Evolutionary conservation across 1,140 invertebrate genomes (phyloP).

Genomic region (Babylonia areolata): DNA sequence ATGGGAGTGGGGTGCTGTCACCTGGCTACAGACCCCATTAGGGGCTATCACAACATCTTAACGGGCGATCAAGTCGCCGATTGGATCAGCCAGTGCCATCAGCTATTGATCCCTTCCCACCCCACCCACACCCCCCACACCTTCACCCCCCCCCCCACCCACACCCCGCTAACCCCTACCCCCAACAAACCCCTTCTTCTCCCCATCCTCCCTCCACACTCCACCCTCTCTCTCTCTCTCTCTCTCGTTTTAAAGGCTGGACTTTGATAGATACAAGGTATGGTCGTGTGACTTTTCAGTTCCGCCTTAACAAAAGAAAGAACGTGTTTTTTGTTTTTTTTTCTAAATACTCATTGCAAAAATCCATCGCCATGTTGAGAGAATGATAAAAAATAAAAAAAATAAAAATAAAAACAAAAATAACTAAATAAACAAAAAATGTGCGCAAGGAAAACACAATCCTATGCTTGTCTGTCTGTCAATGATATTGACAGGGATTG

Average conservation of each 20-base stretch:
- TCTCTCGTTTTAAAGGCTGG: no score
- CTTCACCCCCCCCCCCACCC: neutral
- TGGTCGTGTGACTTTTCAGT: no score
- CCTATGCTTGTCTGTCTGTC: no score
- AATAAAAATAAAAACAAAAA: neutral
- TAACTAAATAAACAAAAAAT: neutral
- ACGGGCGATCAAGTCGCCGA: neutral
- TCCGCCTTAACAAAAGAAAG: no score
- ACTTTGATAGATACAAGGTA: no score
- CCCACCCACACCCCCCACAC: neutral
- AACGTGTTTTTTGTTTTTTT: no score
- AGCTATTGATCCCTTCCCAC: neutral
- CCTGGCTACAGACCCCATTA: slow-evolving; percentile 1
- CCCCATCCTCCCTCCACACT: neutral
- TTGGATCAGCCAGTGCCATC: neutral
- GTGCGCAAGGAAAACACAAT: neutral
- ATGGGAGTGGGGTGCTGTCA: neutral
- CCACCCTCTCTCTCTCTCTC: neutral
- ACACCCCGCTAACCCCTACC: no score
- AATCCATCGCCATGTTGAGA: neutral
- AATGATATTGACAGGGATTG: no score
- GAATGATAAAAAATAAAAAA: neutral
- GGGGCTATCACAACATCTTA: neutral
- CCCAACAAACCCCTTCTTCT: neutral
- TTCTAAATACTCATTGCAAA: no score